Conservation (phyloP, 2,113 vertebrate genomes). For the Columbina picui region DNA sequence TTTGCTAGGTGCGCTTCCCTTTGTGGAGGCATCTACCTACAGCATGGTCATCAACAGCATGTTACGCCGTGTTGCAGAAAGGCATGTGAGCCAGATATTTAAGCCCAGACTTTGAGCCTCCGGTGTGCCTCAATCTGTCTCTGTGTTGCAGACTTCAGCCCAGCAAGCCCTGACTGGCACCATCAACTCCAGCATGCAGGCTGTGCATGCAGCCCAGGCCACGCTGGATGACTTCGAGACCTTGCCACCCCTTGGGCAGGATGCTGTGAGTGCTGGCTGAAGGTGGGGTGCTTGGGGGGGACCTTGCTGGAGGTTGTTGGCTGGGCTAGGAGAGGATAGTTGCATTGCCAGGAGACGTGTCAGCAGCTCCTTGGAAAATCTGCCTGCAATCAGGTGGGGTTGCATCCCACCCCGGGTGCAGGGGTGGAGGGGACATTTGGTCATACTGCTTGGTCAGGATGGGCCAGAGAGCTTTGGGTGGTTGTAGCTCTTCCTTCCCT, state of each 20-base stretch:
- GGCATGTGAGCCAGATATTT: neutral
- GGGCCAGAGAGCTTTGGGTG: neutral
- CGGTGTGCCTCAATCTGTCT: rapidly evolving
- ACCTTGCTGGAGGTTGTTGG: neutral
- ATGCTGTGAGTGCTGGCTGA: constrained; percentile 84
- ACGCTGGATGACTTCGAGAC: constrained; percentile 90
- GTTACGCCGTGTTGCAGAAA: rapidly evolving
- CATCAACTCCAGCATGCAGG: constrained; percentile 98
- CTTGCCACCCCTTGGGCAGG: constrained; percentile 91
- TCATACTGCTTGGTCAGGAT: neutral
- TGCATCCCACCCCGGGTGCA: neutral
- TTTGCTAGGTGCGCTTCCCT: neutral
- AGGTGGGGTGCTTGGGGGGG: neutral
- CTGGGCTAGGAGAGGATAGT: neutral
- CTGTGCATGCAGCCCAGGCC: constrained; percentile 93
- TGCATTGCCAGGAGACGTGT: neutral
- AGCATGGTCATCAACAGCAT: rapidly evolving
- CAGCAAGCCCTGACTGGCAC: constrained; percentile 96
- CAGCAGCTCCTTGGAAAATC: neutral
- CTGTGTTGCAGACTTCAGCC: constrained; percentile 87
- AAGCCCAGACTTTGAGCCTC: neutral
- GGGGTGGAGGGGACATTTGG: neutral
- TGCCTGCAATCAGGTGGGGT: neutral
- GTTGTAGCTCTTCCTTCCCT: neutral
- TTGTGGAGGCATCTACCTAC: neutral